Percentiles rank a stretch among this genome's conserved stretches.
These are phyloP conservation scores for Callopanchax toddi DNA, from an alignment of 2,113 vertebrate species.

Conservation along the genomic window DNA sequence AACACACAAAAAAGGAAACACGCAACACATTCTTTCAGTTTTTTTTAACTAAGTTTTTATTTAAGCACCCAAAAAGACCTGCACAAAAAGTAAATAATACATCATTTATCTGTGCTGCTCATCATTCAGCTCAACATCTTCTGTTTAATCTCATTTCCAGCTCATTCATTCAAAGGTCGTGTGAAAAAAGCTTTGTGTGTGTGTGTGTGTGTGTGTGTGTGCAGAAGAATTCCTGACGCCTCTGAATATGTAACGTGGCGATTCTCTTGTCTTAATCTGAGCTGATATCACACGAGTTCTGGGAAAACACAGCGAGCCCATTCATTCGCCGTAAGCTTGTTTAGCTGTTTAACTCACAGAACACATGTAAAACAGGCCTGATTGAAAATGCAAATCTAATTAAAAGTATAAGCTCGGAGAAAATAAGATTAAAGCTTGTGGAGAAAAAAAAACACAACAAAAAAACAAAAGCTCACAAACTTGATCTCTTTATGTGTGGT, in stretches of 20 bases:
- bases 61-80: too few relatives aligned
- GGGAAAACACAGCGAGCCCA: conserved; percentile 45
- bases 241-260: conserved; percentile 29
- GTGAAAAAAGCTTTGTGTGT: conserved; percentile 50
- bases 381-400: conserved; percentile 69
- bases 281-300: conserved; percentile 16
- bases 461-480: conserved; percentile 42
- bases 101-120: not conserved
- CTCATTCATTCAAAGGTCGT: conserved; percentile 48
- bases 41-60: too few relatives aligned
- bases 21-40: too few relatives aligned
- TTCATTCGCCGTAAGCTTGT: conserved; percentile 60
- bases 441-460: conserved; percentile 9
- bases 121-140: not conserved
- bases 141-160: conserved; percentile 34
- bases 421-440: conserved; percentile 62
- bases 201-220: too few relatives aligned
- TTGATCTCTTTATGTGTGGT: conserved; percentile 50
- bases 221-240: conserved; percentile 51
- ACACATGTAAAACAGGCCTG: conserved; percentile 62
- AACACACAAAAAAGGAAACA: not conserved
- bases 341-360: conserved; percentile 40
- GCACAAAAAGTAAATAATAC: not conserved
- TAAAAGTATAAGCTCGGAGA: conserved; percentile 50
- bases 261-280: conserved; percentile 43